phyloP scores from a whole-genome alignment of 2,113 vertebrate genomes.

The Oophaga pumilio region DNA sequence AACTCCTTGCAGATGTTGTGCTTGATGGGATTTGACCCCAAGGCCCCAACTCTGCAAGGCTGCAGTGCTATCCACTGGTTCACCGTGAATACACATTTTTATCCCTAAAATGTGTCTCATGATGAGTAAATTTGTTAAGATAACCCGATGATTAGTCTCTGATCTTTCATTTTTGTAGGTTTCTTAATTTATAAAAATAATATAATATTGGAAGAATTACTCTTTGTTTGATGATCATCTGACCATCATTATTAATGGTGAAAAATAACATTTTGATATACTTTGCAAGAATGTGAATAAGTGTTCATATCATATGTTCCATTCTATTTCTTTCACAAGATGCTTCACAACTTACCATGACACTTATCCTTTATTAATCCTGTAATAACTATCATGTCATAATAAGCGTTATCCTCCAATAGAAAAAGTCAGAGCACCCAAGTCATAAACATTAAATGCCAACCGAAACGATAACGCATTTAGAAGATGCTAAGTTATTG shows the following conservation, averaged over 20 bases:
- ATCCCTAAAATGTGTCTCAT: no score
- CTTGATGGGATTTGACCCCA: no score
- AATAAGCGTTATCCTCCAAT: background rate
- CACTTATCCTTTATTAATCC: background rate
- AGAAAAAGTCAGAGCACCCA: background rate
- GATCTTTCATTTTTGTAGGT: background rate
- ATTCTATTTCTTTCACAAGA: background rate
- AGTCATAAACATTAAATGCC: background rate
- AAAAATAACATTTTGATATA: background rate
- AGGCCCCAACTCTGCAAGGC: no score
- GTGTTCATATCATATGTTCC: background rate
- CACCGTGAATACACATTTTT: no score
- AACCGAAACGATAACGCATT: background rate
- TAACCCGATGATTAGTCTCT: background rate
- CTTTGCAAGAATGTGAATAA: background rate
- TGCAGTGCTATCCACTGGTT: no score
- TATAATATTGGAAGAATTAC: no score
- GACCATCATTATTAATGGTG: background rate
- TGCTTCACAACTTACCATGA: background rate
- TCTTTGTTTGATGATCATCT: no score
- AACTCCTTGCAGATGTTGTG: no score
- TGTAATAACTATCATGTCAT: slow-evolving; percentile 9
- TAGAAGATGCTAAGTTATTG: slow-evolving; percentile 6
- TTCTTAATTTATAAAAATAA: no score
- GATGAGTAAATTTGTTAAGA: background rate